Evolutionary conservation across 2,888 invertebrate genomes (phyloP), one percentile per base, ranked within the genome.

Genomic region (Aleiodes leptofemur): DNA sequence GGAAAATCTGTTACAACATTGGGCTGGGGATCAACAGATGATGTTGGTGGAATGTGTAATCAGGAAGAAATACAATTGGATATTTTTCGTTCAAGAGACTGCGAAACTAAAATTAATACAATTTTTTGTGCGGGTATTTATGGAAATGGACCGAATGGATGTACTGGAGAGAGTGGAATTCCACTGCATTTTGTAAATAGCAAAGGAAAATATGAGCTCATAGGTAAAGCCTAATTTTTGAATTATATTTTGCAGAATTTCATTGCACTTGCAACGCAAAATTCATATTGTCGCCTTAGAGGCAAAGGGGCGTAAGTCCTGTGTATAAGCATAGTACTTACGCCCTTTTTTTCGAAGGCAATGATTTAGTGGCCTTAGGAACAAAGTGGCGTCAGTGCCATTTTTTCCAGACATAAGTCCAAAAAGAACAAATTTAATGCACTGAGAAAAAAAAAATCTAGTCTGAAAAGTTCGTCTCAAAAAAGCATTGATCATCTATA

Each of bases 151-250:
- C 79, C 77, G 9, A 82, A 82, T 31, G 72, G 79, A 55, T 83
- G 83, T 43, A 57, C 71, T 80, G 83, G 83, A 29, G 82, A 83
- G 69, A 84, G 83, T 31, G 82, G 82, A 13, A 83, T 82, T 11
- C 84, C 83, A 16, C 80, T 84, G 61, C 82, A 82, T 55, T 64
- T 82, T 48, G 14, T 77, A 23, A 79, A 80, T 29, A 64, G 73
- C 1, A 68, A 76, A 69, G 57, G 76, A 16, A 79, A 74, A 74
- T 78, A 78, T 73, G 78, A 82, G 53, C 69, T 83, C 11, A 81
- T 84, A 59, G 81, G 81, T 78, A 53, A 76, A 7, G 5, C 38
- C 38, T 43, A 8, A 43, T 43, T 6, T 2, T 34, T 0, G 0
- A 43, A 43, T 43, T 11, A 43, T 43, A 43, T 43, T 43, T 43